Evolutionary conservation across 1,140 invertebrate species (phyloP), one percentile per base, ranked within the genome.

Genomic region (Procambarus clarkii): DNA sequence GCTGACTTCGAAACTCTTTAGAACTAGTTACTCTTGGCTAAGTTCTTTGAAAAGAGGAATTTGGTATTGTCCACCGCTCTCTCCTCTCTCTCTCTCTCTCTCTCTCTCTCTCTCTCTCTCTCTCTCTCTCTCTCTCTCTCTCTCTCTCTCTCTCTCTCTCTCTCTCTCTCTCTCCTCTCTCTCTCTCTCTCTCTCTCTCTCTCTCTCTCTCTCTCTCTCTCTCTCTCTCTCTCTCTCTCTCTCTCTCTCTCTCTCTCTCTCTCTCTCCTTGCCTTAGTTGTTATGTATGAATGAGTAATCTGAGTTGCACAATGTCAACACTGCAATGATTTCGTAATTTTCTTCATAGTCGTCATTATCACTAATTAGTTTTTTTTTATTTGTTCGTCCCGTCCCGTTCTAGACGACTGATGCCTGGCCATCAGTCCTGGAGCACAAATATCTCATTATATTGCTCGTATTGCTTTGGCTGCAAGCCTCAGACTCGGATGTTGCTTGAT

Each of bases 101-200:
- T 80, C 78, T 48, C 4, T 80, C 45, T 13, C 3, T 71, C 60
- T 18, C 82, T 13, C 24, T 84, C 81, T 24, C 2, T 64, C 24
- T 69, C 21, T n/a, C 80, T 58, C 21, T 50, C 50, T 58, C 50
- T 83, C 21, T 48, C 80, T 54, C 48, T 82, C 45, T 54, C 80
- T 54, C 48, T 82, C 80, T 54, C 48, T 48, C 80, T 54, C 80
- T 82, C 45, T 82, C 80, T 54, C 48, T 48, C 48, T 54, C 48
- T 54, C 48, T 54, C 48, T 48, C 80, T 82, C 50, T 83, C 81
- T 83, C 50, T n/a, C 81, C 54, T 64, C 81, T 60, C 54, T 83
- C 58, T 21, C 46, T 80, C 8, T 18, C 78, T 80, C 78, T 48
- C 78, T 78, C n/a, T 50, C 44, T 50, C 34, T 50, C 5, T 21